Evolutionary conservation across 2,797 vertebrate species (phyloP).

Genomic region (Poeciliopsis turneri): DNA sequence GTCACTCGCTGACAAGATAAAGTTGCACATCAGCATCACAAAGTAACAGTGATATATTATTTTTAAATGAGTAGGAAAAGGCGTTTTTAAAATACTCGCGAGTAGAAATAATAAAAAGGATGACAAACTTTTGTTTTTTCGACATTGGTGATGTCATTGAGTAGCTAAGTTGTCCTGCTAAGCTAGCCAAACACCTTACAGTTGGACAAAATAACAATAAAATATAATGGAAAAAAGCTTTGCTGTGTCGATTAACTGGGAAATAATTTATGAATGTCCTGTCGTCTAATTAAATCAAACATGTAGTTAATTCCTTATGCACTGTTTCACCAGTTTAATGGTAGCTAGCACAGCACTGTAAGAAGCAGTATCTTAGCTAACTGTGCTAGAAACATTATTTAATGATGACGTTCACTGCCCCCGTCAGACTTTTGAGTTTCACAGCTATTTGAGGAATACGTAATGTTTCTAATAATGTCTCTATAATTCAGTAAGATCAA

Average conservation of each 20-base stretch:
- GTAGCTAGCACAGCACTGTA: conserved; percentile 26
- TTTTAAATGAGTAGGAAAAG: background rate
- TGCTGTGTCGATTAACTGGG: rapidly evolving
- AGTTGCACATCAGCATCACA: background rate
- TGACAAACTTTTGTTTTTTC: background rate
- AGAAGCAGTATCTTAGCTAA: conserved; percentile 43
- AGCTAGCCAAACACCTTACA: conserved; percentile 27
- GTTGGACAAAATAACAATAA: background rate
- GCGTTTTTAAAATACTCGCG: too few species aligned
- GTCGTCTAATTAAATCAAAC: background rate
- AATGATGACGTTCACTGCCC: rapidly evolving
- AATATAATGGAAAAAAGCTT: background rate
- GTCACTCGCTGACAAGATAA: conserved; percentile 5
- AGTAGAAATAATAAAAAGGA: background rate
- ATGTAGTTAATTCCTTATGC: background rate
- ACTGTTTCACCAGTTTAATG: background rate
- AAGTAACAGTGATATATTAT: background rate
- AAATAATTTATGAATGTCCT: rapidly evolving
- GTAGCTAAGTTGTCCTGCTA: conserved; percentile 11
- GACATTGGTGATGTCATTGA: conserved; percentile 62
- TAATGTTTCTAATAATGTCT: rapidly evolving
- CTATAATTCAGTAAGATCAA: rapidly evolving
- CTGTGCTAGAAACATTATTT: background rate
- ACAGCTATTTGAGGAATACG: rapidly evolving
- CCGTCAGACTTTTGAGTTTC: rapidly evolving